Evolutionary conservation across 2,113 vertebrate genomes (phyloP).

Genomic region (Mormoops blainvillei): DNA sequence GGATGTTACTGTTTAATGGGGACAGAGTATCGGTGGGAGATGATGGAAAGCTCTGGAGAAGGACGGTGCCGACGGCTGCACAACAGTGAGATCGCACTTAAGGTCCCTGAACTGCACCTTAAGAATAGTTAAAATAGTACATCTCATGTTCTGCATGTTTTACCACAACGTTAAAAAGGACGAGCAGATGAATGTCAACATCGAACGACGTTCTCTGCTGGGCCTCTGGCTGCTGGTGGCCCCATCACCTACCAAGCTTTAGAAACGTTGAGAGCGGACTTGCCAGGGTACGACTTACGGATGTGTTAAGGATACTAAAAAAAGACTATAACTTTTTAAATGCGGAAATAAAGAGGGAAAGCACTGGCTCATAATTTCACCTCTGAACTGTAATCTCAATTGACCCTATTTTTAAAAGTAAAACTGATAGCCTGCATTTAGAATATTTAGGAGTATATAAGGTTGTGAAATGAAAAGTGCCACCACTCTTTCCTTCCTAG

Average conservation of each 20-base stretch:
- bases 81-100: no score
- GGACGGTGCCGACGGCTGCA: accelerated
- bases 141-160: not conserved
- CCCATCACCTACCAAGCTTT: not conserved
- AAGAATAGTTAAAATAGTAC: not conserved
- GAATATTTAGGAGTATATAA: not conserved
- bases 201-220: not conserved
- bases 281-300: not conserved
- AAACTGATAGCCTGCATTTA: not conserved
- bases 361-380: not conserved
- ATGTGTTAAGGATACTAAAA: not conserved
- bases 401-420: not conserved
- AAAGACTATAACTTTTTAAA: not conserved
- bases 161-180: not conserved
- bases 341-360: not conserved
- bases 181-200: not conserved
- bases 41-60: not conserved
- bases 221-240: not conserved
- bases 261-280: not conserved
- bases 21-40: not conserved
- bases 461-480: not conserved
- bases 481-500: not conserved
- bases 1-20: no score
- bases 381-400: not conserved
- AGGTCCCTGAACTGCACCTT: not conserved